A percentile compares a stretch with the other conserved stretches of the same genome.
Conservation (phyloP, 2,113 vertebrate genomes). For the Desmodus rotundus region DNA sequence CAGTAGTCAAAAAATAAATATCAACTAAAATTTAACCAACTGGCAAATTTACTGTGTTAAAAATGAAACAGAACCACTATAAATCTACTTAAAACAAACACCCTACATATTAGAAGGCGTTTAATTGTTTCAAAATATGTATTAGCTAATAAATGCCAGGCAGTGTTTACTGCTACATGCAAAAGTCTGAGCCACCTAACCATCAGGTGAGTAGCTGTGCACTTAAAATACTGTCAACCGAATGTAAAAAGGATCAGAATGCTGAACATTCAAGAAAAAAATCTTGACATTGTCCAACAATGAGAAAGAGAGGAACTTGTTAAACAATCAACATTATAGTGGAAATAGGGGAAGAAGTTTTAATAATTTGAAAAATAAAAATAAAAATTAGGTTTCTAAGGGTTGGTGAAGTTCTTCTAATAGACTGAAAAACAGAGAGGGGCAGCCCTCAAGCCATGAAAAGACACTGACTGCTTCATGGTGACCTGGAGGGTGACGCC, state of each 20-base stretch:
- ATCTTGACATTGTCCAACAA: background rate
- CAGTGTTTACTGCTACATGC: background rate
- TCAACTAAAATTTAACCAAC: background rate
- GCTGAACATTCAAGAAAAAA: conserved; percentile 14
- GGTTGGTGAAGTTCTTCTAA: background rate
- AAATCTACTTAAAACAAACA: background rate
- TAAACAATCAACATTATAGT: background rate
- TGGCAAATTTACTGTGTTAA: background rate
- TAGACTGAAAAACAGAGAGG: background rate
- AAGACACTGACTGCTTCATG: background rate
- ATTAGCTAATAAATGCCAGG: background rate
- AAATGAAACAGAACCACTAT: background rate
- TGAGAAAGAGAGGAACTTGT: background rate
- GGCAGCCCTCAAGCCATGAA: background rate
- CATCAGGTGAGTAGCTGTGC: background rate
- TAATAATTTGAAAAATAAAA: conserved; percentile 35
- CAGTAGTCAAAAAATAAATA: conserved; percentile 8
- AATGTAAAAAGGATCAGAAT: background rate
- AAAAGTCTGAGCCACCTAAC: background rate
- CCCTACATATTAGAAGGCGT: background rate
- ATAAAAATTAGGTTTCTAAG: background rate
- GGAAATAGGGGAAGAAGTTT: background rate
- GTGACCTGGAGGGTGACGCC: background rate
- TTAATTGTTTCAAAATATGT: background rate
- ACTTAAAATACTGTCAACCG: background rate